Evolutionary conservation across 2,888 invertebrate genomes (phyloP).

Genomic region (Scotopteryx bipunctaria): DNA sequence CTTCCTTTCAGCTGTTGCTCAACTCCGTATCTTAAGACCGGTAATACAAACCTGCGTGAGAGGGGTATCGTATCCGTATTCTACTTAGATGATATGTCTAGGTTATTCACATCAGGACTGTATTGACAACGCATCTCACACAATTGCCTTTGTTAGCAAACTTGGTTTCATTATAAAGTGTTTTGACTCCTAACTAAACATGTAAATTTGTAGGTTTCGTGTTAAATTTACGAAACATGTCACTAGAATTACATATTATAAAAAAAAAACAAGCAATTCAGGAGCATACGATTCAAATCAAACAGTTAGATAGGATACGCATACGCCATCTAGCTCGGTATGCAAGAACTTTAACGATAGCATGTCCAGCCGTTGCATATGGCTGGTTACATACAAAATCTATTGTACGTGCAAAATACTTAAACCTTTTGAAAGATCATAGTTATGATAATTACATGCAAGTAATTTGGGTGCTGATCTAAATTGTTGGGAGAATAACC

Average conservation of each 20-base stretch:
- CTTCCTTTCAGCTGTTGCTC: background rate
- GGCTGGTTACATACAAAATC: background rate
- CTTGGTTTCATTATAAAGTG: too few species aligned
- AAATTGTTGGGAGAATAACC: background rate
- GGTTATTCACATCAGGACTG: background rate
- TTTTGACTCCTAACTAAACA: too few species aligned
- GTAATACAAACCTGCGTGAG: background rate
- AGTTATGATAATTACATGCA: background rate
- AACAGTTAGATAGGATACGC: background rate
- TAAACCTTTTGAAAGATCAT: background rate
- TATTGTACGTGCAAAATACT: background rate
- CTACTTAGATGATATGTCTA: background rate
- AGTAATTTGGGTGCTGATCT: background rate
- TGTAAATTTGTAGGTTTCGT: background rate
- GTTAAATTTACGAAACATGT: too few species aligned
- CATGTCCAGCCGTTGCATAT: background rate
- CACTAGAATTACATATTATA: background rate
- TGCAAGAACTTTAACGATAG: background rate
- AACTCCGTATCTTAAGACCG: background rate
- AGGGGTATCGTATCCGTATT: background rate
- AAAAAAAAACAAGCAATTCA: too few species aligned
- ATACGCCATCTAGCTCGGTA: background rate
- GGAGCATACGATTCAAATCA: too few species aligned
- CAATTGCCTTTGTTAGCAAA: too few species aligned
- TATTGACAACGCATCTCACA: too few species aligned